A percentile compares a stretch with the other conserved stretches of the same genome.
Evolutionary conservation across 2,113 vertebrate genomes (phyloP).

Genomic region (Pongo abelii): DNA sequence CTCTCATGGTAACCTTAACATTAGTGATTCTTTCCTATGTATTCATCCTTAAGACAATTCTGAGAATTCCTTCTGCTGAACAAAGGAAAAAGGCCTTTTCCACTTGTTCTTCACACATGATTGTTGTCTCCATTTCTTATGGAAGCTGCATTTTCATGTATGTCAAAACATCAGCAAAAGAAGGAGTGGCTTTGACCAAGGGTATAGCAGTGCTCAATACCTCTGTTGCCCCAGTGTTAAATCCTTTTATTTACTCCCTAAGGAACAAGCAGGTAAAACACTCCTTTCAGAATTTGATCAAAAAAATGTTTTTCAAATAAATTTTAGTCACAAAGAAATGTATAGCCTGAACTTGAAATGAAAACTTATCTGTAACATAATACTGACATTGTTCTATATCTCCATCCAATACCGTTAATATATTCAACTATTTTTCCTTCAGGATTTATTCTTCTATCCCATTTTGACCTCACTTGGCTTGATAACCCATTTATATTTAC

Average conservation of each 20-base stretch:
- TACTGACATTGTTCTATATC: neutral
- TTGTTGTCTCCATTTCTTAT: constrained; percentile 67
- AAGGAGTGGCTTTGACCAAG: constrained; percentile 50
- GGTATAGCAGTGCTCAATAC: constrained; percentile 46
- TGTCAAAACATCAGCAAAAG: constrained; percentile 59
- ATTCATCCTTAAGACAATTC: constrained; percentile 61
- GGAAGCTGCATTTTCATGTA: constrained; percentile 75
- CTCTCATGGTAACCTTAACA: constrained; percentile 45
- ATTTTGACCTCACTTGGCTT: neutral
- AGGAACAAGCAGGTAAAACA: constrained; percentile 65
- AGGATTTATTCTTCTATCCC: neutral
- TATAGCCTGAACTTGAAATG: neutral
- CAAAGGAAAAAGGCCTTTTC: constrained; percentile 70
- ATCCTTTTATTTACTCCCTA: constrained; percentile 61
- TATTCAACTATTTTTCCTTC: neutral
- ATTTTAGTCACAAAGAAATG: neutral
- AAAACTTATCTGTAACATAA: neutral
- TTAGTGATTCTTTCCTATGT: constrained; percentile 61
- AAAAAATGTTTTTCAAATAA: constrained; percentile 50
- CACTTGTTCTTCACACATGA: constrained; percentile 71
- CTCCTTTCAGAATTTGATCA: constrained; percentile 44
- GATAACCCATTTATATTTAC: neutral
- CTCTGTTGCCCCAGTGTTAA: constrained; percentile 56
- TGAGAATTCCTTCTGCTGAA: constrained; percentile 50
- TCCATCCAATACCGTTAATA: neutral